Conservation (phyloP, 2,888 invertebrate species). For the Allolobophora icterica region DNA sequence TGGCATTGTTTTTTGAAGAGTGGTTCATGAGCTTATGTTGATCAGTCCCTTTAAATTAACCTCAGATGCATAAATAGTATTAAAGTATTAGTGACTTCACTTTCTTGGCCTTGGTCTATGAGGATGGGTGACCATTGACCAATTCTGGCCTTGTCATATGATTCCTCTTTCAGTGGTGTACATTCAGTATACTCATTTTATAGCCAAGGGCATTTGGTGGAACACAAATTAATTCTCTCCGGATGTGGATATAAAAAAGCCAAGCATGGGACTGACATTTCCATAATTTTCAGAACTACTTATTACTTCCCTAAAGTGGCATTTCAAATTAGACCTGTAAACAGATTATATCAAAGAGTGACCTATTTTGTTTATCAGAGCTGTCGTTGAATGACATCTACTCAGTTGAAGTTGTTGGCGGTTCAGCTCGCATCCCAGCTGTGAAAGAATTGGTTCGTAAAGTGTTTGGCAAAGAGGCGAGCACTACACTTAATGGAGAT, state of each 20-base stretch:
- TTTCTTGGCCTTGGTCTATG: neutral
- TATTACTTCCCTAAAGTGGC: neutral
- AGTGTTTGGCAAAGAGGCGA: slow-evolving; percentile 80
- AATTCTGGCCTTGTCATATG: neutral
- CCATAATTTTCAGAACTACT: neutral
- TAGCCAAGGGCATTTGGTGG: neutral
- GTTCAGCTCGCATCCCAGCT: slow-evolving; percentile 90
- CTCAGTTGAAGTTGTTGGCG: slow-evolving; percentile 94
- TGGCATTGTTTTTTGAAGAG: neutral
- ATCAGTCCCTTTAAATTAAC: neutral
- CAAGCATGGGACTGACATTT: neutral
- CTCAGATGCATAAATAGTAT: neutral
- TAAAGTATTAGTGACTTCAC: neutral
- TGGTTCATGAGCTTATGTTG: neutral
- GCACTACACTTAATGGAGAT: slow-evolving; percentile 92
- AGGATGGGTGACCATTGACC: neutral
- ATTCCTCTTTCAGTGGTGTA: neutral
- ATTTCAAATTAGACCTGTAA: neutral
- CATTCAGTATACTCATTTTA: neutral
- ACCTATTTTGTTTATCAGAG: slow-evolving; percentile 68
- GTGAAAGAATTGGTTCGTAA: slow-evolving; percentile 87
- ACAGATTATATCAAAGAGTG: neutral
- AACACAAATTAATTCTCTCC: neutral
- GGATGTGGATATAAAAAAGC: neutral
- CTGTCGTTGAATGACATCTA: slow-evolving; percentile 84